Percentiles rank a stretch among this genome's conserved stretches.
Conservation (phyloP, 2,888 invertebrate genomes). For the Lithophane leautieri region DNA sequence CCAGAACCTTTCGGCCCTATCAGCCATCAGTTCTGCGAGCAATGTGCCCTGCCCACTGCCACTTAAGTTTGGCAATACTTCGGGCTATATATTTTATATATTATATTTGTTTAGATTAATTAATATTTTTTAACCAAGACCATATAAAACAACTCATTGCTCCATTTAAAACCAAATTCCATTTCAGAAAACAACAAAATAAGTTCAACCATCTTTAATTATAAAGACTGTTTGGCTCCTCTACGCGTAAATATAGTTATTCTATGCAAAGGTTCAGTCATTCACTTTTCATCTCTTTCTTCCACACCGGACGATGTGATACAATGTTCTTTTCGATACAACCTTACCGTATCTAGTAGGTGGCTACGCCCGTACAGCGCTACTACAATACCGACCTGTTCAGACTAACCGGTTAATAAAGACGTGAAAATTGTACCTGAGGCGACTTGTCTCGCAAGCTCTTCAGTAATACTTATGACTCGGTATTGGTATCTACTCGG, state of each 20-base stretch:
- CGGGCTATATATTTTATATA: no score
- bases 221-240: constrained; percentile 38
- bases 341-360: constrained; percentile 63
- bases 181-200: background rate
- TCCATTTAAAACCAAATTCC: background rate
- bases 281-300: constrained; percentile 84
- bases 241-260: constrained; percentile 50
- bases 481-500: constrained; percentile 67
- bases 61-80: no score
- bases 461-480: constrained; percentile 83
- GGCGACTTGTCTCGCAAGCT: constrained; percentile 77
- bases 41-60: no score
- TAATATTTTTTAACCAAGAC: background rate
- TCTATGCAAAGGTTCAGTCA: constrained; percentile 77
- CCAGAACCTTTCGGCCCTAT: no score
- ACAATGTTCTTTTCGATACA: constrained; percentile 78
- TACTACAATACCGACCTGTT: constrained; percentile 64
- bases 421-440: constrained; percentile 86
- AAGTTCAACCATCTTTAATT: background rate
- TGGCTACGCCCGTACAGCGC: constrained; percentile 37
- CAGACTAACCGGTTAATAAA: constrained; percentile 73
- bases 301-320: constrained; percentile 75
- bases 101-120: no score
- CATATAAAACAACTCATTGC: background rate
- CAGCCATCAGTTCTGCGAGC: no score